These are phyloP conservation scores for Caracal caracal DNA, from an alignment of 2,113 vertebrate genomes.

Conservation along the genomic window DNA sequence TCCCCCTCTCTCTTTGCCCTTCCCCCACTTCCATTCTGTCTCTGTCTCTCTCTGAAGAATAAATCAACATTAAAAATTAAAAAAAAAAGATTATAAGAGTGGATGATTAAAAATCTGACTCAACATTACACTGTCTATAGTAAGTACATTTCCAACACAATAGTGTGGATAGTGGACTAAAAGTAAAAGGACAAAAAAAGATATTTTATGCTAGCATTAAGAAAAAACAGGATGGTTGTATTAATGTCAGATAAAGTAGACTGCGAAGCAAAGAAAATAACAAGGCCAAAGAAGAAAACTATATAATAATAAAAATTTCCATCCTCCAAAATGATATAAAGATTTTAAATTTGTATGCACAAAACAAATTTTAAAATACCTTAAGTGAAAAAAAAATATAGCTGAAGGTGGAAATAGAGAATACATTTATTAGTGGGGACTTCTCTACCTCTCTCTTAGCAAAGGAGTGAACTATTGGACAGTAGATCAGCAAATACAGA, in stretches of 20 bases:
- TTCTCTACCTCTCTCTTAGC: background rate
- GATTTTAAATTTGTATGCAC: background rate
- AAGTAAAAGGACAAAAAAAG: background rate
- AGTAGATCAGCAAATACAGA: background rate
- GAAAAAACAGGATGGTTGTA: background rate
- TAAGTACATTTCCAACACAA: background rate
- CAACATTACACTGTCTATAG: background rate
- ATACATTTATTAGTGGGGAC: background rate
- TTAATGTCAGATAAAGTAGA: background rate
- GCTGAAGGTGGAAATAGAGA: background rate
- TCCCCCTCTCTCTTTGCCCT: no score
- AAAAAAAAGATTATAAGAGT: background rate
- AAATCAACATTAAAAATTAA: no score
- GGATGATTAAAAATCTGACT: background rate
- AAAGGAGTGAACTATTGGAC: background rate
- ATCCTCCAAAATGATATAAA: background rate
- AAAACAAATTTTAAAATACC: background rate
- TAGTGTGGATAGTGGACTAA: background rate
- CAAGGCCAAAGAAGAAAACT: background rate
- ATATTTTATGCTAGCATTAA: background rate
- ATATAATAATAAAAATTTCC: background rate
- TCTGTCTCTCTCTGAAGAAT: no score
- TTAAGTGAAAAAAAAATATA: background rate
- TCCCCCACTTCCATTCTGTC: no score
- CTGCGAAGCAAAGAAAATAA: background rate